Evolutionary conservation across 2,113 vertebrate species (phyloP).

Genomic region (Brachyhypopomus gauderio): DNA sequence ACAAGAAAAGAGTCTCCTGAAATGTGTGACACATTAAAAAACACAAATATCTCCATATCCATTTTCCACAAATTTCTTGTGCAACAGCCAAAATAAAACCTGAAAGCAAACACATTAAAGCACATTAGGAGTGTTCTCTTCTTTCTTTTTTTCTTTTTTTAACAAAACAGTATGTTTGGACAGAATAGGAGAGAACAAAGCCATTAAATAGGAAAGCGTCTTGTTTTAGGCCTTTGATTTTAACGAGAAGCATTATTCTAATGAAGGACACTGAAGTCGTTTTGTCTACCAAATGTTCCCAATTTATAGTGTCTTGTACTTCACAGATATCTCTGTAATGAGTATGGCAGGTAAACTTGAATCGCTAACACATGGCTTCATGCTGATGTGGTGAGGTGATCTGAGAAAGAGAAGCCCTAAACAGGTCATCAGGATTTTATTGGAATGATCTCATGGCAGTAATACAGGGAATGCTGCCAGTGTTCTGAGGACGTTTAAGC

Average conservation of each 20-base stretch:
- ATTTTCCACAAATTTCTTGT: no score
- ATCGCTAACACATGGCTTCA: conserved; percentile 45
- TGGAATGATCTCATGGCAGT: background rate
- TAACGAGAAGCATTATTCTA: background rate
- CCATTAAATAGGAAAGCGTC: background rate
- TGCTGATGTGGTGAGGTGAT: conserved; percentile 50
- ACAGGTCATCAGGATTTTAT: background rate
- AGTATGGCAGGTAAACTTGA: conserved; percentile 48
- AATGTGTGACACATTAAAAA: background rate
- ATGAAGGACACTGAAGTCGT: background rate
- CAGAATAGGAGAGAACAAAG: background rate
- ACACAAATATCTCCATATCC: background rate
- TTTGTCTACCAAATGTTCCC: conserved; percentile 8
- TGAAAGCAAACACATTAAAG: no score
- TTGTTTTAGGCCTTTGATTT: background rate
- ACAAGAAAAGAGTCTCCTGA: background rate
- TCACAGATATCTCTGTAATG: background rate
- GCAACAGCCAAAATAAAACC: no score
- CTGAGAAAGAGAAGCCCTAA: background rate
- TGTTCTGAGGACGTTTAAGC: background rate
- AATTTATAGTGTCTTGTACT: no score
- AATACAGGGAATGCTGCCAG: background rate
- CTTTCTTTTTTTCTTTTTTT: background rate
- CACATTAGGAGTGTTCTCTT: no score
- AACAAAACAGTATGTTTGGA: background rate